Base-by-base conservation (phyloP, 1,140 invertebrate genomes). In the Drosophila orosa region DNA sequence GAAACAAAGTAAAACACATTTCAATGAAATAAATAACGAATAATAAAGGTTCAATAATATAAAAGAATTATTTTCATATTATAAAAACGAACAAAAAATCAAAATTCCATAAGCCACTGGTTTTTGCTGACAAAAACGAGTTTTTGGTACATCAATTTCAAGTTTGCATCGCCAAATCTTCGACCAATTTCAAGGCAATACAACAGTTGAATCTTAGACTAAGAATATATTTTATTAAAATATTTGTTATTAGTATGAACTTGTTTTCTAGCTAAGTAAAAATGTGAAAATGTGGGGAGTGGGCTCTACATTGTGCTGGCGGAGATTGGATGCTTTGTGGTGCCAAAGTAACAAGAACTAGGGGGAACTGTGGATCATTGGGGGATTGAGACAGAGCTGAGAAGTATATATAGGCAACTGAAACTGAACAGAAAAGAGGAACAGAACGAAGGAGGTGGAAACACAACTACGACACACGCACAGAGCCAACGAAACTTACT, bases 401-500 rank as follows among this genome's bases (percentile, higher is more conserved):
- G 31, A 40, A n/a, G n/a, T 50, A 37, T 19, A 52, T 25, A 33
- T 19, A 50, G 31, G 31, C 40, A 56, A 57, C 52, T 27, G 12
- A 74, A 72, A 83, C 25, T 22, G 6, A 45, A 48, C 45, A 68
- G 13, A 37, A 17, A 27, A 47, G 27, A 59, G 54, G 63, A 55
- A 45, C 55, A 39, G 45, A 59, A 52, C 45, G 8, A 52, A 59
- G 44, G 44, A 56, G 44, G 39, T 52, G 17, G 42, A 72, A 45
- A 58, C 52, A 85, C 60, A 72, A 82, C 82, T 78, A 85, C 75
- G 77, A 80, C 68, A 91, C 68, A 90, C 78, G 63, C 74, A 76
- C 79, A 74, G 62, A 84, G 85, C 77, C 76, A 89, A 84, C 76
- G 68, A 85, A 89, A 91, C 89, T 91, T 91, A 91, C 89, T 91